phyloP scores from a whole-genome alignment of 2,113 vertebrate species.

The Trichomycterus rosablanca region DNA sequence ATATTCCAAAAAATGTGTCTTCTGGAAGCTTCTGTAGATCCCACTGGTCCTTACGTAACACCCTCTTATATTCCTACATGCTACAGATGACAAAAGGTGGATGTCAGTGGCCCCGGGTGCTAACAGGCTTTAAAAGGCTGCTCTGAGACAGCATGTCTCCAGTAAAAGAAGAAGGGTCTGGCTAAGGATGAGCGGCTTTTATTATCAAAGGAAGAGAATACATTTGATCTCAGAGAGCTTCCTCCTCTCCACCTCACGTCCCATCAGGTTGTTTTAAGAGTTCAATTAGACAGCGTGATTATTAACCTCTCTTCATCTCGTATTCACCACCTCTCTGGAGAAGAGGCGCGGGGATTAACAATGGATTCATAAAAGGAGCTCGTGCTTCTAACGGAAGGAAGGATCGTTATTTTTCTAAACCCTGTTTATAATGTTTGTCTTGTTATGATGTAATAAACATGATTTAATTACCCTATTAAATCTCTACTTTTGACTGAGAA shows the following conservation, averaged over 20 bases:
- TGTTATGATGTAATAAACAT: too few species aligned
- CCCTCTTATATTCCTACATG: too few species aligned
- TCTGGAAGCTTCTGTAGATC: too few species aligned
- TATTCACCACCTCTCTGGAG: conserved; percentile 10
- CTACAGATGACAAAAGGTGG: conserved; percentile 13
- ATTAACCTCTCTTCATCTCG: conserved; percentile 15
- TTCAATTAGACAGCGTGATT: conserved; percentile 11
- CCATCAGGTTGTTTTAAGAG: conserved; percentile 29
- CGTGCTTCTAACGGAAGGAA: too few species aligned
- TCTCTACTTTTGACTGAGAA: too few species aligned
- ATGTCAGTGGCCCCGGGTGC: conserved; percentile 3
- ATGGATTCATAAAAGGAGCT: neutral
- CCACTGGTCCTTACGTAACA: too few species aligned
- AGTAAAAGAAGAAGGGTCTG: conserved; percentile 1
- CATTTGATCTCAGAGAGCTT: conserved; percentile 26
- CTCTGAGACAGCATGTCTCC: too few species aligned
- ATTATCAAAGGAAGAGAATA: conserved; percentile 28
- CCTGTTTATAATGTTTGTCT: too few species aligned
- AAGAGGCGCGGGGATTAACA: conserved; percentile 1
- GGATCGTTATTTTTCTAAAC: too few species aligned
- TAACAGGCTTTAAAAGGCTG: conserved; percentile 22
- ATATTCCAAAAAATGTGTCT: too few species aligned
- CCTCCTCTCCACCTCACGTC: conserved; percentile 15
- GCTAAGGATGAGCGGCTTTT: conserved; percentile 13
- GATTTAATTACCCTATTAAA: too few species aligned